Base-by-base conservation (phyloP, 2,888 invertebrate species). In the Hofmannophila pseudospretella region DNA sequence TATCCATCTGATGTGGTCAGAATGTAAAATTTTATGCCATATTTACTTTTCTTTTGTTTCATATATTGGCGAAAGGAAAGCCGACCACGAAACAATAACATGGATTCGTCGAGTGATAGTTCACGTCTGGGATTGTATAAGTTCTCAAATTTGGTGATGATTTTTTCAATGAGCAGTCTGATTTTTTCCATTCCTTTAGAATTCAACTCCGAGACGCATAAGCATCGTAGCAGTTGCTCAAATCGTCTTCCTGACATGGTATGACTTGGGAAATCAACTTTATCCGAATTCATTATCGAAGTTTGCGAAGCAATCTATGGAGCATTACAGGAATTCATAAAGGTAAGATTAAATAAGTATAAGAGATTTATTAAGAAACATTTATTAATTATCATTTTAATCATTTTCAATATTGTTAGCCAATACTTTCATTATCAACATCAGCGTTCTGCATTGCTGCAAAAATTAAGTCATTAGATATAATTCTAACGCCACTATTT, bases 241-340 rank as follows among this genome's bases (percentile, higher is more conserved):
- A 32, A 32, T 22, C 32, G 9, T 12, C 32, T 32, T n/a, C 32
- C 32, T 28, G 10, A 53, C 42, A 38, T 51, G 38, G 47, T 49
- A 42, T 36, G 51, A 51, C 39, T 53, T 28, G 36, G 42, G 47
- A 49, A 49, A 44, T 46, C 45, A 50, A 47, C 45, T 40, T 40
- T 44, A 34, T 52, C 47, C 32, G 45, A 45, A 46, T 41, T 49
- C 41, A 49, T 51, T 39, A 32, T 41, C 34, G 51, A 51, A 47
- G 47, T 49, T 38, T 51, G 48, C 41, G 44, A 47, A 42, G 47
- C 44, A 35, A 49, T 49, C 38, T 47, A 51, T 41, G 42, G 44
- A 43, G 32, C 42, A 46, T 41, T 47, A 42, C 41, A 39, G 34
- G 46, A 47, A 40, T 42, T 40, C 34, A 45, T 44, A 46, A n/a